Base-by-base conservation (phyloP, 2,113 vertebrate genomes). In the Elaphurus davidianus region DNA sequence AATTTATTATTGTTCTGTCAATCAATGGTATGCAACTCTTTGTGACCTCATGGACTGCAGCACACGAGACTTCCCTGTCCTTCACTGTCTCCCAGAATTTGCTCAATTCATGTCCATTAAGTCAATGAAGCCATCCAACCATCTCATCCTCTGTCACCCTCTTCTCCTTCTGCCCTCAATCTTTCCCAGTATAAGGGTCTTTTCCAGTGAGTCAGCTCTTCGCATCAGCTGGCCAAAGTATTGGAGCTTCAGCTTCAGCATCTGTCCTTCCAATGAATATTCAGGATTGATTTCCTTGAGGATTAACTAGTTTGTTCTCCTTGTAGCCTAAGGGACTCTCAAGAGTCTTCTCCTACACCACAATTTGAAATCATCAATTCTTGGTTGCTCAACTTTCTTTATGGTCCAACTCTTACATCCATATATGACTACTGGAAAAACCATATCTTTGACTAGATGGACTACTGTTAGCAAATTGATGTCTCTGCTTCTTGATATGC, bases 261-360 rank as follows among this genome's bases (percentile, higher is more conserved):
- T 71, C 64, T 71, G 64, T 71, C n/a, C 9, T 36, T 23, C 64
- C n/a, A 71, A 11, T 71, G 21, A 36, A 36, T 71, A 36, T 71
- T 12, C n/a, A 36, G 64, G n/a, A 9, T 71, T 36, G n/a, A 71
- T 36, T 71, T 71, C 64, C 64, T 71, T 21, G 36, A 36, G 64
- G 17, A 10, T 36, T 71, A 71, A 71, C 64, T 23, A 9, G n/a
- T 71, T 71, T 36, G n/a, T 36, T 71, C 64, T 71, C 11, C 19
- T 55, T 19, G n/a, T 36, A 36, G n/a, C n/a, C 9, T 36, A 36
- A 71, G 0, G 0, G n/a, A 71, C 9, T 23, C n/a, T 71, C n/a
- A 71, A 71, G 19, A 6, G 64, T n/a, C 30, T 64, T 71, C 64
- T 71, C 9, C 64, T 23, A 23, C 36, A n/a, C 64, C 64, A 71